Conservation (phyloP, 2,888 invertebrate species). For the Microplitis manilae region DNA sequence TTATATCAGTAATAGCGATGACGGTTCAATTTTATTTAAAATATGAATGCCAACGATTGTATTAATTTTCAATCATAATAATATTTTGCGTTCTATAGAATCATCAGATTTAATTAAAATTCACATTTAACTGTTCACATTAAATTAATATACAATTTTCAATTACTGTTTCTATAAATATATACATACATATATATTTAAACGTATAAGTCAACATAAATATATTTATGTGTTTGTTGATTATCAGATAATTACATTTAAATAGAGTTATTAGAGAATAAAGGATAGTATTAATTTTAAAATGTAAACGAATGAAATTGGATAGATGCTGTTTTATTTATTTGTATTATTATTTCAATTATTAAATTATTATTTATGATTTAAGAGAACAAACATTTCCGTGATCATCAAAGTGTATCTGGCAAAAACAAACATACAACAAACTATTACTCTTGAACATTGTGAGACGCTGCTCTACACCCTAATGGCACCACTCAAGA, state of each 20-base stretch:
- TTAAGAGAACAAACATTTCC: conserved; percentile 13
- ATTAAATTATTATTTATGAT: background rate
- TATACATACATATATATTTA: background rate
- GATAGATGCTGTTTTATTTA: background rate
- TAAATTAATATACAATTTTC: background rate
- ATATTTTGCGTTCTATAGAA: background rate
- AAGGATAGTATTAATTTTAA: conserved; percentile 12
- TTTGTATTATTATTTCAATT: background rate
- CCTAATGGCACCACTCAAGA: conserved; percentile 68
- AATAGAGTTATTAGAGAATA: too few relatives aligned
- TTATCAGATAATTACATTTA: too few relatives aligned
- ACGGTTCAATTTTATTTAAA: background rate
- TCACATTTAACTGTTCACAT: background rate
- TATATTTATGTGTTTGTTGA: too few relatives aligned
- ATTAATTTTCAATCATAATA: background rate
- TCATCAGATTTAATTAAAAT: background rate
- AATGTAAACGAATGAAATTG: conserved; percentile 6
- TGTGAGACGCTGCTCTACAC: conserved; percentile 55
- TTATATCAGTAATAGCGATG: too few relatives aligned
- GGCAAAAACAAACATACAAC: conserved; percentile 55
- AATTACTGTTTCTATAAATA: background rate
- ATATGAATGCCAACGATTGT: background rate
- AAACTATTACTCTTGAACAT: conserved; percentile 52
- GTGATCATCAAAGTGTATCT: conserved; percentile 36
- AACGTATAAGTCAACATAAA: too few relatives aligned